Conservation (phyloP, 2,888 invertebrate genomes). For the Aleiodes testaceus region DNA sequence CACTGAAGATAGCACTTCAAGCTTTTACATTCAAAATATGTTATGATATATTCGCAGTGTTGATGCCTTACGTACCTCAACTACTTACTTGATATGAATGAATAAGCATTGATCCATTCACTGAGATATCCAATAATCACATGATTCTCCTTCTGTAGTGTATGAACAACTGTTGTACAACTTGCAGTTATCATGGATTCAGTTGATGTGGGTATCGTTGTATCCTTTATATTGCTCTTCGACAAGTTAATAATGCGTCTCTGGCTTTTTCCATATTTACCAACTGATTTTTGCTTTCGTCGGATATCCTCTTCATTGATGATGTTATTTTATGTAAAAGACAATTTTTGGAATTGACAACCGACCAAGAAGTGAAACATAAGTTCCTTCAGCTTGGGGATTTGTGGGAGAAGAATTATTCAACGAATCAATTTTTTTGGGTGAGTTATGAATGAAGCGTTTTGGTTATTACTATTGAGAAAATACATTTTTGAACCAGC, state of each 20-base stretch:
- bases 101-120: conserved; percentile 82
- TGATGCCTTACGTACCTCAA: conserved; percentile 23
- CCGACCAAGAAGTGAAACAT: conserved; percentile 29
- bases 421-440: too few species aligned
- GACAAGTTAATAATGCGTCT: conserved; percentile 57
- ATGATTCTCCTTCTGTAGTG: conserved; percentile 72
- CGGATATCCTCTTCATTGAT: conserved; percentile 60
- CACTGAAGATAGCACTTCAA: too few species aligned
- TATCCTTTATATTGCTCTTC: conserved; percentile 47
- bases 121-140: conserved; percentile 79
- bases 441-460: too few species aligned
- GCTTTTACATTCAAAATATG: too few species aligned
- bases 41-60: background rate
- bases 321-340: conserved; percentile 38
- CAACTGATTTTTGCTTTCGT: conserved; percentile 64
- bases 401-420: too few species aligned
- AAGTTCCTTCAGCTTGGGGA: too few species aligned
- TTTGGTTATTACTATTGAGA: too few species aligned
- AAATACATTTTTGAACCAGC: too few species aligned
- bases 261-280: conserved; percentile 58
- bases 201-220: conserved; percentile 35
- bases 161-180: conserved; percentile 73
- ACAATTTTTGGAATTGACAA: conserved; percentile 33
- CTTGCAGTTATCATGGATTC: conserved; percentile 11
- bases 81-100: conserved; percentile 81